Evolutionary conservation across 2,113 vertebrate genomes (phyloP).

Genomic region (Brachyhypopomus gauderio): DNA sequence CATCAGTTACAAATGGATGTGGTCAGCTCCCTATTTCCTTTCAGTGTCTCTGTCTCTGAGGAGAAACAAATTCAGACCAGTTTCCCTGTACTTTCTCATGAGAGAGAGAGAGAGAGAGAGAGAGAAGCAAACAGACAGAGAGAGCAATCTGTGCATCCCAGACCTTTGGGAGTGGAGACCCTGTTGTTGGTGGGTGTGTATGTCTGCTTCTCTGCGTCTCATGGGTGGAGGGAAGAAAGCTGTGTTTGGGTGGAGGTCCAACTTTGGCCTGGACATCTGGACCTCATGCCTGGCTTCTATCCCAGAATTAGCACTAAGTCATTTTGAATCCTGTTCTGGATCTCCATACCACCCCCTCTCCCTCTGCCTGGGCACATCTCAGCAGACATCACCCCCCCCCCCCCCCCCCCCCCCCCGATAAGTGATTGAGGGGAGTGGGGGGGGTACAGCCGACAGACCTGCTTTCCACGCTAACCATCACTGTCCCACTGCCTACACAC

Average conservation of each 20-base stretch:
- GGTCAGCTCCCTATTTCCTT: constrained; percentile 48
- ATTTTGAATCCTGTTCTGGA: constrained; percentile 36
- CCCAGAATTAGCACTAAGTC: constrained; percentile 30
- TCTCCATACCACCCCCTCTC: constrained; percentile 1
- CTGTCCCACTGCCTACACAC: constrained; percentile 22
- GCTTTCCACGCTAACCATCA: constrained; percentile 52
- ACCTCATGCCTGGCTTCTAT: constrained; percentile 35
- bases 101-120: background rate
- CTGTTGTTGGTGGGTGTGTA: constrained; percentile 17
- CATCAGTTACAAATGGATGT: constrained; percentile 51
- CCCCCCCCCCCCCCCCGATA: constrained; percentile 42
- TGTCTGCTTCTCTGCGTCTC: constrained; percentile 9
- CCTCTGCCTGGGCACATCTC: constrained; percentile 2
- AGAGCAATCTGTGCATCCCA: background rate
- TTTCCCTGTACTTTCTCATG: background rate
- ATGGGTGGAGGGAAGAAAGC: background rate
- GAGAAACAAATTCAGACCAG: constrained; percentile 43
- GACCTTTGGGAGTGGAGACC: constrained; percentile 10
- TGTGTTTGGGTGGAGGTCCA: constrained; percentile 13
- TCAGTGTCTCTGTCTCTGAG: constrained; percentile 36
- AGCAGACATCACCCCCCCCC: too few relatives aligned
- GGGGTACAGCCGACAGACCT: constrained; percentile 53
- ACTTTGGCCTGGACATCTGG: constrained; percentile 32
- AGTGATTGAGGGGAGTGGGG: constrained; percentile 38
- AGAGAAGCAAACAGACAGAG: constrained; percentile 16